Percentiles rank a stretch among this genome's conserved stretches.
These are phyloP conservation scores for Tragulus kanchil DNA, from an alignment of 2,113 vertebrate species.

Conservation along the genomic window DNA sequence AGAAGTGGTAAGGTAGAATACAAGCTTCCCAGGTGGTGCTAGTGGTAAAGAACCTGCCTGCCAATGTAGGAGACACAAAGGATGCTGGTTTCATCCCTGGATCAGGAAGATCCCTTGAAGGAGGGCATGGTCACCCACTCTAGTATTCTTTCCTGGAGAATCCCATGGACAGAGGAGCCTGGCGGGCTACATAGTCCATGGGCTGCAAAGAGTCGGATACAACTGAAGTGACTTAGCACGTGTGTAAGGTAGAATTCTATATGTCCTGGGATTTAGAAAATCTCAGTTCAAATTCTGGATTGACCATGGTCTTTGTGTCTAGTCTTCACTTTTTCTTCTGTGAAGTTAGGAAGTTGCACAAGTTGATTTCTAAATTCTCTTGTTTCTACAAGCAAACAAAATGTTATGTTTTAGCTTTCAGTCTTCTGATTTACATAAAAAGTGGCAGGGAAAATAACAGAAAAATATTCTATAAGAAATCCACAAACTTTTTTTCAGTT, in stretches of 20 bases:
- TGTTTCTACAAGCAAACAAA: slow-evolving; percentile 8
- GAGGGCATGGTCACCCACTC: neutral
- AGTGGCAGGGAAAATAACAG: neutral
- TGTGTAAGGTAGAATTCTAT: neutral
- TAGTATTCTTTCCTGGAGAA: neutral
- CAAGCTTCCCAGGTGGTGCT: neutral
- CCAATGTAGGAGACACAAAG: neutral
- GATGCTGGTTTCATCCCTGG: neutral
- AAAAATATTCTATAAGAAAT: neutral
- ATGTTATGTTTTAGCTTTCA: neutral
- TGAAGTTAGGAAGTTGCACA: neutral
- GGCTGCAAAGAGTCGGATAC: neutral
- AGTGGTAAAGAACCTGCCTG: neutral
- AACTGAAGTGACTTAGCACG: neutral
- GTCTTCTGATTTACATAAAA: neutral
- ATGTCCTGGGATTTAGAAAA: neutral
- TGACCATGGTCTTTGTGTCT: neutral
- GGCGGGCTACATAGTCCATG: neutral
- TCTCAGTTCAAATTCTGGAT: neutral
- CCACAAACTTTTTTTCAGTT: neutral
- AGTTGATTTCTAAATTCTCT: neutral
- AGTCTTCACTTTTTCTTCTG: neutral
- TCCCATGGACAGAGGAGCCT: neutral
- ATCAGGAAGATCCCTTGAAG: neutral
- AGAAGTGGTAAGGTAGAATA: neutral